Percentiles rank a stretch among this genome's conserved stretches.
These are phyloP conservation scores for Thecophora atra DNA, from an alignment of 2,888 invertebrate genomes.

Conservation along the genomic window DNA sequence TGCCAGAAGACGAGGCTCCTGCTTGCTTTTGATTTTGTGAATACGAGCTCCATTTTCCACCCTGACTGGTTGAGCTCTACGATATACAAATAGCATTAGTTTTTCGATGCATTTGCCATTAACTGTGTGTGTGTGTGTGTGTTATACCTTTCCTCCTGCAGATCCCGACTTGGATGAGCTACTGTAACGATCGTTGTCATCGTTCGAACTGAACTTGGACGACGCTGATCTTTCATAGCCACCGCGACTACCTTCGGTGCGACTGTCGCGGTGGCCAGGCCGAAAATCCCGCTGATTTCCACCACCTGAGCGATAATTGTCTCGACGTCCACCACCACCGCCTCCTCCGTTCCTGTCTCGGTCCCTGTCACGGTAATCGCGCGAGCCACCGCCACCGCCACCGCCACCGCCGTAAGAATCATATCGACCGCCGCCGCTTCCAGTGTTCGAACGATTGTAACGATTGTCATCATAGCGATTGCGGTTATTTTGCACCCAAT, in stretches of 20 bases:
- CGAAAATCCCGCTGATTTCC: constrained; percentile 66
- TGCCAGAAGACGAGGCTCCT: constrained; percentile 40
- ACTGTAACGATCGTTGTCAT: constrained; percentile 56
- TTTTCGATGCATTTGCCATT: background rate
- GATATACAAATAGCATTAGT: constrained; percentile 8
- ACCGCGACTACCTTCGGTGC: constrained; percentile 67
- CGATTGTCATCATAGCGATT: constrained; percentile 60
- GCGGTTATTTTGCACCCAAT: constrained; percentile 63
- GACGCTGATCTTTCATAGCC: constrained; percentile 65
- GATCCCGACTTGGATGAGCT: constrained; percentile 43
- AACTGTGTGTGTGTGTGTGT: constrained; percentile 32
- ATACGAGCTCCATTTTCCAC: constrained; percentile 58
- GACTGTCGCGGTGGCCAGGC: constrained; percentile 67
- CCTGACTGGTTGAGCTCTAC: constrained; percentile 40
- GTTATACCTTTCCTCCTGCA: constrained; percentile 50
- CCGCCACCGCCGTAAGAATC: constrained; percentile 61
- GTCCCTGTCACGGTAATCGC: constrained; percentile 59
- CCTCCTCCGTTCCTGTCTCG: constrained; percentile 55
- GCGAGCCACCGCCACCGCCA: constrained; percentile 56
- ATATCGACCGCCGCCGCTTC: constrained; percentile 56
- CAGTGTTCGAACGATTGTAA: constrained; percentile 52
- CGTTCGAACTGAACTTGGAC: constrained; percentile 52
- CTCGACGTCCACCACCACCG: constrained; percentile 54
- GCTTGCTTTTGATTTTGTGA: constrained; percentile 50
- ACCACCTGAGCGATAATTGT: constrained; percentile 60